A percentile compares a stretch with the other conserved stretches of the same genome.
Evolutionary conservation across 1,140 invertebrate species (phyloP).

Genomic region (Neodiprion virginianus): DNA sequence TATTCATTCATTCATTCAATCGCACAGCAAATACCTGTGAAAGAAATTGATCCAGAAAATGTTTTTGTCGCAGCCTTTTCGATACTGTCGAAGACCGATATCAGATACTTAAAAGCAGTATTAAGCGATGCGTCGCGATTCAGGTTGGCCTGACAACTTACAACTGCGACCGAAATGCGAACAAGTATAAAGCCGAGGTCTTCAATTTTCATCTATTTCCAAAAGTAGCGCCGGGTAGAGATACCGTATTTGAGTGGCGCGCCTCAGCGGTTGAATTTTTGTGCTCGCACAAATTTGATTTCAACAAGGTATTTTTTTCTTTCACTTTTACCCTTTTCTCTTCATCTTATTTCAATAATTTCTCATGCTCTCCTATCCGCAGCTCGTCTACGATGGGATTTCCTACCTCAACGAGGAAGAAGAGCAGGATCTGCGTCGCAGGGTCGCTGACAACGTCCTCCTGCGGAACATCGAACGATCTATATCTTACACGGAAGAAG

Average conservation of each 20-base stretch:
- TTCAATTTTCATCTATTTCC: slow-evolving; percentile 77
- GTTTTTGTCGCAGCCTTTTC: slow-evolving; percentile 70
- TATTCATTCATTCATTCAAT: neutral
- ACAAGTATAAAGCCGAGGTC: slow-evolving; percentile 65
- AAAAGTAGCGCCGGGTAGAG: slow-evolving; percentile 64
- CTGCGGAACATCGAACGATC: slow-evolving; percentile 37
- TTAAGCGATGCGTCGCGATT: slow-evolving; percentile 67
- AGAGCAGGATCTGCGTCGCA: slow-evolving; percentile 44
- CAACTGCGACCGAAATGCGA: slow-evolving; percentile 60
- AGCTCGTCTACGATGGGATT: slow-evolving; percentile 74
- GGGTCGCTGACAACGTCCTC: slow-evolving; percentile 44
- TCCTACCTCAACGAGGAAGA: slow-evolving; percentile 69
- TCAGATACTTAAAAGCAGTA: slow-evolving; percentile 63
- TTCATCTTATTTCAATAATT: slow-evolving; percentile 24
- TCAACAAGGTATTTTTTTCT: slow-evolving; percentile 71
- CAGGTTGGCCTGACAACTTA: slow-evolving; percentile 72
- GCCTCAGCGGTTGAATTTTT: slow-evolving; percentile 71
- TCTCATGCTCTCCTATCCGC: slow-evolving; percentile 44
- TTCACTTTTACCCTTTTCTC: slow-evolving; percentile 29
- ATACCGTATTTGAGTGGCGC: slow-evolving; percentile 69
- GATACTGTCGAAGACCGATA: slow-evolving; percentile 71
- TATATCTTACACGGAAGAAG: slow-evolving; percentile 55
- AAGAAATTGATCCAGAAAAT: slow-evolving; percentile 16
- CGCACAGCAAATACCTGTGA: neutral
- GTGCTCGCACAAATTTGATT: slow-evolving; percentile 71